phyloP scores from a whole-genome alignment of 37 sponge, comb jelly and placozoan genomes.

The Haliclona indistincta region DNA sequence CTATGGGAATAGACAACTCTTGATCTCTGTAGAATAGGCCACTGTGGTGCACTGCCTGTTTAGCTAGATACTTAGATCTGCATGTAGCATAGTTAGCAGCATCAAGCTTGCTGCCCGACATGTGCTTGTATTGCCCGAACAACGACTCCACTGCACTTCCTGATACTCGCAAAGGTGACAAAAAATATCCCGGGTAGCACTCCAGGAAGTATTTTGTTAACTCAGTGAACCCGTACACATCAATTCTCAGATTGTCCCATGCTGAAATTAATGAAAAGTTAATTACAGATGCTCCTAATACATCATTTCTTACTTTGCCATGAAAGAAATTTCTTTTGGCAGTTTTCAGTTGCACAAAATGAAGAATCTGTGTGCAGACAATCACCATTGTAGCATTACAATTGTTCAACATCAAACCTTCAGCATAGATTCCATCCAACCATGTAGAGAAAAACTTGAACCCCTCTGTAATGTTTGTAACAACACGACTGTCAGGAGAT shows the following conservation, averaged over 20 bases:
- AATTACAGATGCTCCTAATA: too few species aligned
- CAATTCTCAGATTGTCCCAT: slow-evolving; percentile 19
- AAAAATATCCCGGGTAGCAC: slow-evolving; percentile 16
- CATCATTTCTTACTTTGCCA: slow-evolving; percentile 14
- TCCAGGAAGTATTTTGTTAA: slow-evolving; percentile 4
- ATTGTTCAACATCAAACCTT: too few species aligned
- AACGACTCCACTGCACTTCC: slow-evolving; percentile 33
- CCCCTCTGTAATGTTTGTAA: slow-evolving; percentile 7
- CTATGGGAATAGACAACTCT: not conserved
- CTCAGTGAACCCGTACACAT: slow-evolving; percentile 3
- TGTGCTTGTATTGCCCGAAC: slow-evolving; percentile 5
- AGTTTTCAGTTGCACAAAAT: not conserved
- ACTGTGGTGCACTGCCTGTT: slow-evolving; percentile 11
- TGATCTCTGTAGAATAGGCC: slow-evolving; percentile 3
- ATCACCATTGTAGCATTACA: too few species aligned
- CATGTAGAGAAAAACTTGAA: slow-evolving; percentile 11
- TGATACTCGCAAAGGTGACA: slow-evolving; percentile 7
- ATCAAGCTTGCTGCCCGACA: slow-evolving; percentile 19
- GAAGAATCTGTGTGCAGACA: not conserved
- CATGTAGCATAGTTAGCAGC: slow-evolving; percentile 22
- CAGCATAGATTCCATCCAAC: not conserved
- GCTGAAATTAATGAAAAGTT: too few species aligned
- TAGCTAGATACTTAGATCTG: not conserved
- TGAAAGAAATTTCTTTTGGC: not conserved
- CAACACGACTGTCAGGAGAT: not conserved